Evolutionary conservation across 2,888 invertebrate genomes (phyloP), one percentile per base, ranked within the genome.

Genomic region (Eupithecia dodoneata): DNA sequence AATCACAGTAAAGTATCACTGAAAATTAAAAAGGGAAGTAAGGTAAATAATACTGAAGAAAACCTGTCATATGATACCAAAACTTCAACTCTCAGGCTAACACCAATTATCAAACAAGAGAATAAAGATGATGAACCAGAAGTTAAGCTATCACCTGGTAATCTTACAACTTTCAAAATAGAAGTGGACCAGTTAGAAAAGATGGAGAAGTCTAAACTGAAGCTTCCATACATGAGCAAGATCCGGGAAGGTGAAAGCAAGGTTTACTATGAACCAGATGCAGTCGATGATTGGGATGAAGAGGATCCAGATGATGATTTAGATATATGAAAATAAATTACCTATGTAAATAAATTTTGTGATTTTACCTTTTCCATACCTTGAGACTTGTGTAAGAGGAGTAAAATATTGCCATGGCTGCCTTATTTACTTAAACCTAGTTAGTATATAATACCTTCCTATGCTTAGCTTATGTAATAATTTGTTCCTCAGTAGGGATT

Each of bases 261-360:
- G 87, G 97, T 98, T 55, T 96, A 96, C 83, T 98, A 98, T 86
- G 96, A 97, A 81, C 97, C 97, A 12, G 98, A 98, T 91, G 96
- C 96, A 74, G 95, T 96, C 2, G 98, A 98, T 89, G 98, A 98
- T 88, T 97, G 97, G 95, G 98, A 98, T 86, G 98, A 97, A 86
- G 98, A 98, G 91, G 98, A 98, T 92, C 98, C 98, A 2, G 98
- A 98, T 94, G 98, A 98, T 90, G 98, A 98, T 92, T 94, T 98
- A 79, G 96, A 97, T 91, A 96, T 98, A 78, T 93, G 79, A 91
- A 86, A 86, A 85, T 74, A 55, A 42, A 45, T 18, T 45, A 30
- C 7, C 15, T 55, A 5, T 6, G 2, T 12, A n/a, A 7, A 15
- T 52, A 55, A n/a, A 7, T 0, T 7, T 3, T 55, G 7, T 59